Percentiles rank a stretch among this genome's conserved stretches.
phyloP scores from a whole-genome alignment of 2,113 vertebrate genomes.

The Clarias gariepinus region DNA sequence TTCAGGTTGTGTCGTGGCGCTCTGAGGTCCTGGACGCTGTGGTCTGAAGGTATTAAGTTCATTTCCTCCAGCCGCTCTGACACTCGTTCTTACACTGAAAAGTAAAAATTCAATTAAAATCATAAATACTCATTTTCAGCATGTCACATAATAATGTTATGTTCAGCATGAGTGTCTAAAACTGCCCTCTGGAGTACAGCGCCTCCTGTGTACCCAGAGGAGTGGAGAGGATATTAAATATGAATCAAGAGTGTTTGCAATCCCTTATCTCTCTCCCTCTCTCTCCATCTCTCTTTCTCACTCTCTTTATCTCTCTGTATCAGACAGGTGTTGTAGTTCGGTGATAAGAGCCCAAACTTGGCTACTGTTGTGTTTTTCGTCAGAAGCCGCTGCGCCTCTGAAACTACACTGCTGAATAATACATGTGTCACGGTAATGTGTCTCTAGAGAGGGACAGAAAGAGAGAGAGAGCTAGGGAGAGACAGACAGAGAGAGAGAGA shows the following conservation, averaged over 20 bases:
- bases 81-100: background rate
- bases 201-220: slow-evolving; percentile 59
- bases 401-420: slow-evolving; percentile 77
- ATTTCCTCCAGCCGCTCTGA: background rate
- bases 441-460: slow-evolving; percentile 67
- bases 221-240: slow-evolving; percentile 74
- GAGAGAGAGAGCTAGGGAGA: slow-evolving; percentile 46
- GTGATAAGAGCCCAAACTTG: slow-evolving; percentile 73
- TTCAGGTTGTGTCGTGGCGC: too few species aligned
- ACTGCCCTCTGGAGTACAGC: slow-evolving; percentile 55
- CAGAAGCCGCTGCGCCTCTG: slow-evolving; percentile 72
- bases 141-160: background rate
- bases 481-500: slow-evolving; percentile 51
- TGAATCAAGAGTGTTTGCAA: slow-evolving; percentile 67
- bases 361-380: slow-evolving; percentile 73
- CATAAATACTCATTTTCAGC: background rate
- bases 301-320: slow-evolving; percentile 59
- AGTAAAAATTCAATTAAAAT: background rate
- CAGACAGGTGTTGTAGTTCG: slow-evolving; percentile 75
- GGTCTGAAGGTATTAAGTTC: background rate
- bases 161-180: slow-evolving; percentile 65
- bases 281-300: slow-evolving; percentile 36
- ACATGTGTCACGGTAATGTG: slow-evolving; percentile 77
- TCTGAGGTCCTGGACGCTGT: background rate
- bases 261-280: slow-evolving; percentile 18